phyloP scores from a whole-genome alignment of 2,888 invertebrate species.

The Malachius bipustulatus region DNA sequence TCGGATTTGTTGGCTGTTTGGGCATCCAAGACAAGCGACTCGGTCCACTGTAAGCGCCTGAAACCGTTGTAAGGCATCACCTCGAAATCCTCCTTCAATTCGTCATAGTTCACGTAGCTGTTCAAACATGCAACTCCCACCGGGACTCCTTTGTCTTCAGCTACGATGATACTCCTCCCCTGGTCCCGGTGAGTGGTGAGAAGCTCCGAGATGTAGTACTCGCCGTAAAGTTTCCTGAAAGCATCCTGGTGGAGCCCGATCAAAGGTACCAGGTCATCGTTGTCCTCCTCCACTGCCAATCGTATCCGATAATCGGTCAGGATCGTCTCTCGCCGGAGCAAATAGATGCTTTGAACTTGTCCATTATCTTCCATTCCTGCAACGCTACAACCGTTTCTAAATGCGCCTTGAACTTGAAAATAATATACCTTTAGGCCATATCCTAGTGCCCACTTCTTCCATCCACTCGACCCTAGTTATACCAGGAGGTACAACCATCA shows the following conservation, averaged over 20 bases:
- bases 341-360: conserved; percentile 21
- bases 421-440: no score
- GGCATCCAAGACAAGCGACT: no score
- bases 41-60: no score
- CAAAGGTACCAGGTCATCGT: conserved; percentile 57
- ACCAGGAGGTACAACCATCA: no score
- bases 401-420: no score
- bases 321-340: conserved; percentile 28
- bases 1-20: no score
- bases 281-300: conserved; percentile 61
- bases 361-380: no score
- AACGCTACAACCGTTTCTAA: no score
- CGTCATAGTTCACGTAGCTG: conserved; percentile 44
- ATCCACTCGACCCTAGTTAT: no score
- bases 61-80: conserved; percentile 46
- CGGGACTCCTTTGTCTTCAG: conserved; percentile 40
- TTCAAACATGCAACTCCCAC: conserved; percentile 50
- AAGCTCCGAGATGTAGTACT: conserved; percentile 57
- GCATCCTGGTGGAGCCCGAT: conserved; percentile 42
- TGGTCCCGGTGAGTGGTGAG: conserved; percentile 41
- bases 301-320: conserved; percentile 37
- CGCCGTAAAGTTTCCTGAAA: conserved; percentile 47
- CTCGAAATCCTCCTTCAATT: conserved; percentile 48
- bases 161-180: conserved; percentile 46
- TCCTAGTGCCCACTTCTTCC: no score